Conservation (phyloP, 2,888 invertebrate genomes). For the Allygus modestus region DNA sequence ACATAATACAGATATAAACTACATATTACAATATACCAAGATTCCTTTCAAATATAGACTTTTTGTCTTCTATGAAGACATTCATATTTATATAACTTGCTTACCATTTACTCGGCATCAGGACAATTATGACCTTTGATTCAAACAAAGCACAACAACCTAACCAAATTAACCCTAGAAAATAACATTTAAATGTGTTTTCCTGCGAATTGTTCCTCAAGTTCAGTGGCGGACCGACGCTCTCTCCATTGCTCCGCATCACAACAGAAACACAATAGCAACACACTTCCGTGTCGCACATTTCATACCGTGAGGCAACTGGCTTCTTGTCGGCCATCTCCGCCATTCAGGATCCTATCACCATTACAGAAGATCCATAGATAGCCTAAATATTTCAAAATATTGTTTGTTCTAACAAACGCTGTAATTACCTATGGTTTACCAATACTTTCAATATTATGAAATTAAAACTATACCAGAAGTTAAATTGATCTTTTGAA, state of each 20-base stretch:
- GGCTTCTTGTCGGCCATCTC: slow-evolving; percentile 12
- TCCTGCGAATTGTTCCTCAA: slow-evolving; percentile 16
- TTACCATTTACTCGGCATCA: no score
- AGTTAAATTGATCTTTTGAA: no score
- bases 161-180: not conserved
- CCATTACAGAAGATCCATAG: not conserved
- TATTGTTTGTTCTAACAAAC: not conserved
- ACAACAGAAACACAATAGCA: slow-evolving; percentile 22
- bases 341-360: slow-evolving; percentile 1
- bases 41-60: no score
- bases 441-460: no score
- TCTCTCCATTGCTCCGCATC: slow-evolving; percentile 21
- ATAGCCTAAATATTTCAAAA: slow-evolving; percentile 6
- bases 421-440: no score
- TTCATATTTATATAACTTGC: no score
- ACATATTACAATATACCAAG: no score
- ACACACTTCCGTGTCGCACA: slow-evolving; percentile 21
- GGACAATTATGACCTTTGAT: no score
- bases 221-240: not conserved
- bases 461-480: no score
- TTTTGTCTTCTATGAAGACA: no score
- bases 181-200: not conserved
- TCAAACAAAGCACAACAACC: no score
- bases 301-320: slow-evolving; percentile 3
- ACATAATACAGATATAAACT: no score